Percentiles rank a stretch among this genome's conserved stretches.
Evolutionary conservation across 2,113 vertebrate species (phyloP).

Genomic region (Ascaphus truei): DNA sequence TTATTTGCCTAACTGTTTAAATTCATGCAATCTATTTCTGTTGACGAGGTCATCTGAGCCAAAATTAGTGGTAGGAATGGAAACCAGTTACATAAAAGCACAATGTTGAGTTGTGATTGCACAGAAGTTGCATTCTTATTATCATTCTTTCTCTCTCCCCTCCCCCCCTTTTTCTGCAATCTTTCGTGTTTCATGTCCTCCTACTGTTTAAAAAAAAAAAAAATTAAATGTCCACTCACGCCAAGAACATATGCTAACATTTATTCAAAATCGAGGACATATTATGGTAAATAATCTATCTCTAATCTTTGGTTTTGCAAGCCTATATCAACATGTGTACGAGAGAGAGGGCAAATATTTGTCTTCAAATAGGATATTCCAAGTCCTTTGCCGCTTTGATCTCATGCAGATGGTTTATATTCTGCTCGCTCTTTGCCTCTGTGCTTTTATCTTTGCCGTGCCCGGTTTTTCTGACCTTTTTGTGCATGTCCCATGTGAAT

Average conservation of each 20-base stretch:
- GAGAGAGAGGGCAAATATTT: constrained; percentile 25
- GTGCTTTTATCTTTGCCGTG: constrained; percentile 30
- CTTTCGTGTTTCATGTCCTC: not conserved
- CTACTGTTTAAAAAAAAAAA: no score
- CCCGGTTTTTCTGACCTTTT: constrained; percentile 28
- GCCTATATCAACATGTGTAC: constrained; percentile 7
- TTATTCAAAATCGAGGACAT: not conserved
- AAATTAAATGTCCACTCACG: no score
- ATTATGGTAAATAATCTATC: constrained; percentile 14
- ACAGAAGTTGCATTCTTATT: no score
- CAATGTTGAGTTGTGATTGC: no score
- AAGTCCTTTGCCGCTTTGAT: constrained; percentile 18
- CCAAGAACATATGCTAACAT: no score
- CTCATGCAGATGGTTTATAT: not conserved
- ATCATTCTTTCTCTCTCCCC: no score
- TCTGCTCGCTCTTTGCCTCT: not conserved
- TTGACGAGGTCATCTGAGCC: not conserved
- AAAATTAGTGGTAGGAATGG: no score
- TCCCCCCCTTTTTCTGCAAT: no score
- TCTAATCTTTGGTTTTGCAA: constrained; percentile 4
- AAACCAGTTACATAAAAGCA: no score
- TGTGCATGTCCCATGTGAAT: not conserved
- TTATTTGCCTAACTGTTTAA: no score
- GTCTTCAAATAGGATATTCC: constrained; percentile 38
- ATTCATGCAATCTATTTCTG: not conserved